These are phyloP conservation scores for Aphidius colemani DNA, from an alignment of 2,888 invertebrate species.

Conservation along the genomic window DNA sequence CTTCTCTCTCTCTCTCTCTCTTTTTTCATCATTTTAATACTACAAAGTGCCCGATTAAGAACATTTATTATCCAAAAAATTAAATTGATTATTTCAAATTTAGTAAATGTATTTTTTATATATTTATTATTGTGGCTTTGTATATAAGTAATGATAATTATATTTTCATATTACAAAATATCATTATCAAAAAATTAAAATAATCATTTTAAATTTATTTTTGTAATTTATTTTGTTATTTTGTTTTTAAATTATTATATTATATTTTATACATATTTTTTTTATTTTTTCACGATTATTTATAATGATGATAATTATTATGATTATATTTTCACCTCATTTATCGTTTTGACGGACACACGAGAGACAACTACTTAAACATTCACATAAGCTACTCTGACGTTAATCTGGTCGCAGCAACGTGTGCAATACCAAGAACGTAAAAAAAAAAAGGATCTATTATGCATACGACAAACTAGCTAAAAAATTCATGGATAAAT, in stretches of 20 bases:
- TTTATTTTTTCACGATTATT: slow-evolving; percentile 29
- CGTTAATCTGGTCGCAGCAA: slow-evolving; percentile 21
- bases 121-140: not conserved
- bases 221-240: slow-evolving; percentile 1
- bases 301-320: slow-evolving; percentile 4
- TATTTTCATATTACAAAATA: too few species aligned
- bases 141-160: slow-evolving; percentile 1
- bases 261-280: slow-evolving; percentile 8
- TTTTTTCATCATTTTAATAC: too few species aligned
- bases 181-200: too few species aligned
- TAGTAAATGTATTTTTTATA: not conserved
- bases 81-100: too few species aligned
- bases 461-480: too few species aligned
- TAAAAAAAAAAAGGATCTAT: not conserved
- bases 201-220: too few species aligned
- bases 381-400: slow-evolving; percentile 21
- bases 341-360: too few species aligned
- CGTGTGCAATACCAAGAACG: not conserved
- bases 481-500: too few species aligned
- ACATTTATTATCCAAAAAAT: too few species aligned
- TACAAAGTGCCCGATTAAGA: too few species aligned
- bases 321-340: too few species aligned
- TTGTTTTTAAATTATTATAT: not conserved
- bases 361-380: slow-evolving; percentile 12
- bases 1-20: too few species aligned